Conservation (phyloP, 2,888 invertebrate genomes). For the Itoplectis maculator region DNA sequence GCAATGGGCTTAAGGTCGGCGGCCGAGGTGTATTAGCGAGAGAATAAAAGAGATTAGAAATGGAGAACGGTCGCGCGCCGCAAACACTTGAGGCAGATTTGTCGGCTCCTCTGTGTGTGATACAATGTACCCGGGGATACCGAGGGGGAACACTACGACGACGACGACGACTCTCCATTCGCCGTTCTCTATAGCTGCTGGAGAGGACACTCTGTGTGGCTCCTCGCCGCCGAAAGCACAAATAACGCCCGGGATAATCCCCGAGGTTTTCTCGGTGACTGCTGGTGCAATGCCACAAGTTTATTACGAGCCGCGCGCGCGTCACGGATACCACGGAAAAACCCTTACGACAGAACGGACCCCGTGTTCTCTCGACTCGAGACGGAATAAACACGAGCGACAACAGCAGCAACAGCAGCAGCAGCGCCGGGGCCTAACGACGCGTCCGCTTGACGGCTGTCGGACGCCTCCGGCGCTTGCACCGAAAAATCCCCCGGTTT, state of each 20-base stretch:
- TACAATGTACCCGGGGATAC: conserved; percentile 29
- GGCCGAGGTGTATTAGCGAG: conserved; percentile 39
- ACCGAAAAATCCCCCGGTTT: conserved; percentile 34
- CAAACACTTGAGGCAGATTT: conserved; percentile 37
- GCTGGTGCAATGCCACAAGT: conserved; percentile 64
- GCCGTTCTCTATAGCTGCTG: too few relatives aligned
- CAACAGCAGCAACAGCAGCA: conserved; percentile 59
- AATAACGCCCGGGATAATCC: conserved; percentile 50
- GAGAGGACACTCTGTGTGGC: conserved; percentile 2
- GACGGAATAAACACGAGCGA: conserved; percentile 42
- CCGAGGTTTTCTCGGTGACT: conserved; percentile 62
- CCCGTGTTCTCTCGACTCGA: conserved; percentile 11
- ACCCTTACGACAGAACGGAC: conserved; percentile 1
- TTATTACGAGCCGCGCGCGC: conserved; percentile 59
- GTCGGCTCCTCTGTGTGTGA: conserved; percentile 15
- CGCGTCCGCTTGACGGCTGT: conserved; percentile 67
- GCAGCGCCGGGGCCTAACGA: conserved; percentile 43
- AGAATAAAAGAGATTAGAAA: conserved; percentile 63
- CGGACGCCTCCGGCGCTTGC: conserved; percentile 59
- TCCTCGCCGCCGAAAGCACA: conserved; percentile 40
- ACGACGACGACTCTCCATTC: too few relatives aligned
- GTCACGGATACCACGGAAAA: conserved; percentile 53
- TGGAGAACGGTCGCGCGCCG: conserved; percentile 64
- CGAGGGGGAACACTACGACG: too few relatives aligned
- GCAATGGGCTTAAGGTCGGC: conserved; percentile 60